Conservation (phyloP, 2,888 invertebrate genomes). For the Drosophila siamana region DNA sequence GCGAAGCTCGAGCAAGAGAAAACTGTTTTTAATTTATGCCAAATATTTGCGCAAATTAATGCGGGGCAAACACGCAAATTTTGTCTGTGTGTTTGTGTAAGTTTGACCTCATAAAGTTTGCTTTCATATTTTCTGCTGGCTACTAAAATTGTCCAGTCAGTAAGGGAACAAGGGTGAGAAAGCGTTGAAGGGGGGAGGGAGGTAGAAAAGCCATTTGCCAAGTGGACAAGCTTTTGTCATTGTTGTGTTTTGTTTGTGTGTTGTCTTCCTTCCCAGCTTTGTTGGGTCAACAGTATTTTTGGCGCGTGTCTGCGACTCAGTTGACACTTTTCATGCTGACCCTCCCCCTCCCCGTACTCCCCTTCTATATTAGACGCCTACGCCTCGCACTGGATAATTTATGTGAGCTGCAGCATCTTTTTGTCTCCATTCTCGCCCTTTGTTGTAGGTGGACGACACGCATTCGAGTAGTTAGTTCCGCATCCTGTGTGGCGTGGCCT, state of each 20-base stretch:
- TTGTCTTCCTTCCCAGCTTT: not conserved
- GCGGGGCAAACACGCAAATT: conserved; percentile 58
- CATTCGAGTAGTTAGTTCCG: conserved; percentile 56
- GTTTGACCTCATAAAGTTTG: conserved; percentile 42
- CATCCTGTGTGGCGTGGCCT: conserved; percentile 25
- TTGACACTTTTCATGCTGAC: conserved; percentile 66
- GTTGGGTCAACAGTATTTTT: conserved; percentile 58
- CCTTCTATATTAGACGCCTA: not conserved
- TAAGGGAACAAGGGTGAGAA: not conserved
- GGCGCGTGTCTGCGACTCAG: conserved; percentile 70
- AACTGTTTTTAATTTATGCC: conserved; percentile 50
- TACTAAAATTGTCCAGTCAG: conserved; percentile 43
- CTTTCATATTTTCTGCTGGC: conserved; percentile 37
- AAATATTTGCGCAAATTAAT: conserved; percentile 76
- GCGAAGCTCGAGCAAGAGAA: conserved; percentile 27
- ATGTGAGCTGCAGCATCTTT: conserved; percentile 32
- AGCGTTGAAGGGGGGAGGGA: not conserved
- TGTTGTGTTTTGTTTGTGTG: conserved; percentile 41
- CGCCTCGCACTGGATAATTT: conserved; percentile 26
- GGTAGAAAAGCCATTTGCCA: conserved; percentile 17
- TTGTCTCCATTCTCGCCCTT: not conserved
- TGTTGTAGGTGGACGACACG: conserved; percentile 46
- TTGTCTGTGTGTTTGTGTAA: conserved; percentile 11
- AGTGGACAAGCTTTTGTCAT: conserved; percentile 44
- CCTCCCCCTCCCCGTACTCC: not conserved